phyloP scores from a whole-genome alignment of 1,140 invertebrate genomes.

The Drosophila yakuba region DNA sequence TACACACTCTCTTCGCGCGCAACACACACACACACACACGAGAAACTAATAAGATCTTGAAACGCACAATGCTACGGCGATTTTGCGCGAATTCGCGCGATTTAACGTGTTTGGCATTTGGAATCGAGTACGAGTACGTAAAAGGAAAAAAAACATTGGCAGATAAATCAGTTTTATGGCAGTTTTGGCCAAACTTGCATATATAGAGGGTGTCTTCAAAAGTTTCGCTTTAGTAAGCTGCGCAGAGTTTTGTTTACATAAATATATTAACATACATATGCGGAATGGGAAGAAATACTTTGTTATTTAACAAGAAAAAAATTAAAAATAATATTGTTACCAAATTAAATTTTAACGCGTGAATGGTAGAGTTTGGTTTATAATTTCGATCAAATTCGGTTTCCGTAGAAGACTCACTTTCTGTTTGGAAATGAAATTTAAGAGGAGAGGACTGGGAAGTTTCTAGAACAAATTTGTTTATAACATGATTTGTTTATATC shows the following conservation, averaged over 20 bases:
- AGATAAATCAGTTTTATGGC: slow-evolving; percentile 12
- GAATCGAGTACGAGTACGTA: slow-evolving; percentile 28
- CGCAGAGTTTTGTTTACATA: not conserved
- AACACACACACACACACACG: slow-evolving; percentile 1
- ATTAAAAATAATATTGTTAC: too few species aligned
- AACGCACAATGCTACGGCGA: slow-evolving; percentile 41
- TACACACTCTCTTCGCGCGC: slow-evolving; percentile 11
- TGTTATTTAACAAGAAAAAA: too few species aligned
- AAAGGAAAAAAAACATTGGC: slow-evolving; percentile 21
- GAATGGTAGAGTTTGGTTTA: too few species aligned
- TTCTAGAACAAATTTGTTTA: not conserved
- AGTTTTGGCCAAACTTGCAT: slow-evolving; percentile 18
- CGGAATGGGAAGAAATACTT: too few species aligned
- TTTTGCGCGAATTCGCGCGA: slow-evolving; percentile 27
- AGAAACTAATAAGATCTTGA: slow-evolving; percentile 55
- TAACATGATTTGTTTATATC: not conserved
- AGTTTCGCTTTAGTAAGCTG: not conserved
- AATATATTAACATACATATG: not conserved
- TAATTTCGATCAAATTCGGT: too few species aligned
- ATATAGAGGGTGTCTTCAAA: not conserved
- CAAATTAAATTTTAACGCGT: too few species aligned
- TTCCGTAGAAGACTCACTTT: too few species aligned
- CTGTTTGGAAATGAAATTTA: too few species aligned
- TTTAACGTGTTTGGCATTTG: slow-evolving; percentile 62
- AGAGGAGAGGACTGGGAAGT: not conserved